Evolutionary conservation across 1,140 invertebrate species (phyloP), one percentile per base, ranked within the genome.

Genomic region (Ectropis grisescens): DNA sequence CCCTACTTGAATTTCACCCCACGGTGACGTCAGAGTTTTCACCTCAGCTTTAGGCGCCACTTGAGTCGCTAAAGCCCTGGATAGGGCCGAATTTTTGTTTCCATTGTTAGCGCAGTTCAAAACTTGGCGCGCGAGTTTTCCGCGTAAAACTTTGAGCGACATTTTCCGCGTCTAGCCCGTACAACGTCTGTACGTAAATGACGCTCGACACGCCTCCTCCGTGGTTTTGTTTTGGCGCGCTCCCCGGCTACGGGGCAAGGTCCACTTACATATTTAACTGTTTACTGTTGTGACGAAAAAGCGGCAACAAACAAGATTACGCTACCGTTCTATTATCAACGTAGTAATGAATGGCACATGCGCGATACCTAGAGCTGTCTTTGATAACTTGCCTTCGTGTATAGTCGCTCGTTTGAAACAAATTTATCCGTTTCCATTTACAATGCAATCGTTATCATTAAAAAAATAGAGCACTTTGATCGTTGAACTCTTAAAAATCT

Each of bases 1-100:
- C 1, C 82, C 80, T 16, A 82, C 62, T 43, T 68, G 52, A 13
- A 84, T 74, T 50, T 82, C 65, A 47, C 82, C 82, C 46, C 72
- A 84, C 8, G 82, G 81, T 2, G 84, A 85, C 33, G 52, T 69
- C 25, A 83, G 44, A 29, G 54, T 47, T 39, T 82, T 80, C 19
- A 46, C 52, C 25, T 70, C 69, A 14, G 61, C 40, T 19, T 65
- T 58, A 3, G 71, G 62, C 22, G 61, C 68, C 13, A 71, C 58
- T 33, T 74, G 59, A 13, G 61, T 81, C 3, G 71, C 62, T 11
- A 68, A 49, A 34, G 39, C 30, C 27, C 69, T 62, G 31, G 43
- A 40, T 14, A 46, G 50, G 26, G 33, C 13, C 32, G 43, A 26
- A 9, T 39, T 30, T 54, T 46, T 54, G 3, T 41, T 37, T 2